Conservation (phyloP, 2,888 invertebrate species). For the Apodemia zela region DNA sequence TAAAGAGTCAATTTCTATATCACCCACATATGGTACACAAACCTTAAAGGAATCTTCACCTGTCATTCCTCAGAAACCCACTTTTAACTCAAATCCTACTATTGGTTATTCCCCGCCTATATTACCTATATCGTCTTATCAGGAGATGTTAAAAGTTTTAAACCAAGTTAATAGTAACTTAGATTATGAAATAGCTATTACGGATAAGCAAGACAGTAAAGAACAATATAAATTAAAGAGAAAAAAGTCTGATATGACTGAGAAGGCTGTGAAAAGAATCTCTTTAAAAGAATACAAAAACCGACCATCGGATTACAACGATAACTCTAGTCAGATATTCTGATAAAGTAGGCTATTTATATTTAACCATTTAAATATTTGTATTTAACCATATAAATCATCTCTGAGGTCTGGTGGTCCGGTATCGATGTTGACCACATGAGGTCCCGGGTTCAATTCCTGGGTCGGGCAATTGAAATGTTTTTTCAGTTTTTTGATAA, state of each 20-base stretch:
- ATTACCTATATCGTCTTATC: slow-evolving; percentile 52
- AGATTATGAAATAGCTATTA: background rate
- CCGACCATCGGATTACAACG: background rate
- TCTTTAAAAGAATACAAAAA: slow-evolving; percentile 15
- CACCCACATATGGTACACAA: background rate
- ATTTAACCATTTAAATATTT: too few relatives aligned
- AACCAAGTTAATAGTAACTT: slow-evolving; percentile 26
- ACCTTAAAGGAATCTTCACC: background rate
- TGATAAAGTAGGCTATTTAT: too few relatives aligned
- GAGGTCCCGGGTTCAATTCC: too few relatives aligned
- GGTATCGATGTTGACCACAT: too few relatives aligned
- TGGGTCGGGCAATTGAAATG: too few relatives aligned
- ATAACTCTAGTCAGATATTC: too few relatives aligned
- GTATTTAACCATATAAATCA: too few relatives aligned
- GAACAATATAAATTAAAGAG: background rate
- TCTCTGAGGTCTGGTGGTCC: too few relatives aligned
- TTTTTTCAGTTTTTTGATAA: too few relatives aligned
- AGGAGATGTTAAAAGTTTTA: slow-evolving; percentile 36
- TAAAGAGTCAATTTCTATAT: background rate
- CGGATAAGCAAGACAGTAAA: background rate
- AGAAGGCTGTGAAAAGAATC: background rate
- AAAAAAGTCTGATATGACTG: background rate
- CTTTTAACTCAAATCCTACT: background rate
- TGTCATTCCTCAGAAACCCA: background rate
- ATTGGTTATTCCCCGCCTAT: slow-evolving; percentile 53